These are phyloP conservation scores for Perodicticus potto DNA, from an alignment of 2,797 vertebrate species.

Conservation along the genomic window DNA sequence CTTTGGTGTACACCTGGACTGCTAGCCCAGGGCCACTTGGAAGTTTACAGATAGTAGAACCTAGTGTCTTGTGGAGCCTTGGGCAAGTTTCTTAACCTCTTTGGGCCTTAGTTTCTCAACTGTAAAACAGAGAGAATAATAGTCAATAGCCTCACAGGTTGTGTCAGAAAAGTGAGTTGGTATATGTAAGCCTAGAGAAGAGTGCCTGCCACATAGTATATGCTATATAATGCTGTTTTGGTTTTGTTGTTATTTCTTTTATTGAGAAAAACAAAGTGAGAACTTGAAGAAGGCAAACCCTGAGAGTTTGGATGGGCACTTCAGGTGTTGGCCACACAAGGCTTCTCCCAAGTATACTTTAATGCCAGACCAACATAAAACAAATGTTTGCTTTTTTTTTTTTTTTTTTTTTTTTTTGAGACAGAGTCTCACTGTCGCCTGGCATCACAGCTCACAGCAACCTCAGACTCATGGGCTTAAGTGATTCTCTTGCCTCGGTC, in stretches of 20 bases:
- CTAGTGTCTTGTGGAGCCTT: background rate
- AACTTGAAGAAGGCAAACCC: background rate
- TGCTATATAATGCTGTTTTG: background rate
- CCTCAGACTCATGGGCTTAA: too few species aligned
- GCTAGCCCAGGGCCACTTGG: background rate
- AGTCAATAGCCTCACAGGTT: background rate
- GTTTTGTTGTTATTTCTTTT: background rate
- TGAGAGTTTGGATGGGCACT: background rate
- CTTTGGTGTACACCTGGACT: background rate
- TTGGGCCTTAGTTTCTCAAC: background rate
- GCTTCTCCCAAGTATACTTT: background rate
- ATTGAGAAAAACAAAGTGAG: constrained; percentile 5
- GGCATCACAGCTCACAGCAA: too few species aligned
- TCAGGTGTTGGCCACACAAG: background rate
- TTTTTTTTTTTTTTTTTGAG: too few species aligned
- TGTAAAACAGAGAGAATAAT: background rate
- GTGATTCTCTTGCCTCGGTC: too few species aligned
- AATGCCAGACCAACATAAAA: background rate
- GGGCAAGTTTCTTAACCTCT: background rate
- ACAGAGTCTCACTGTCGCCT: too few species aligned
- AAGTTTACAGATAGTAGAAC: background rate
- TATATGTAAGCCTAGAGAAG: background rate
- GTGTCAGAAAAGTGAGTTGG: background rate
- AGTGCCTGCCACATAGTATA: background rate
- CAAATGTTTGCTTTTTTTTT: too few species aligned